phyloP scores from a whole-genome alignment of 2,888 invertebrate species.

The Cheilosia variabilis region DNA sequence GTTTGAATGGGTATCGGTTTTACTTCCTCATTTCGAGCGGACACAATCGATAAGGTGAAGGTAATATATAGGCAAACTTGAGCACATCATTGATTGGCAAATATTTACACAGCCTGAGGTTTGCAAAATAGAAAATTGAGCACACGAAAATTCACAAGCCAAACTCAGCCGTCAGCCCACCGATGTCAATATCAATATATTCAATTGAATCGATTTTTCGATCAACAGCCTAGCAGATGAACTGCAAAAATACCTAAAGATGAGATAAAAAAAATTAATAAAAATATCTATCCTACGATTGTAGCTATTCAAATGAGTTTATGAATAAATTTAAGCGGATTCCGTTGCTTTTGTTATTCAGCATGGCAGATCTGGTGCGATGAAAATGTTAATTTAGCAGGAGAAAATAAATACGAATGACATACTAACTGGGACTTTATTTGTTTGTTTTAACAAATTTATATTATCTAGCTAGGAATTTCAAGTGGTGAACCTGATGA shows the following conservation, averaged over 20 bases:
- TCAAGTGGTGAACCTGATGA: too few relatives aligned
- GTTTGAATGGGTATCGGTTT: background rate
- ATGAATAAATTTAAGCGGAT: background rate
- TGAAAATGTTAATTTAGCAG: background rate
- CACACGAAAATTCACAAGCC: background rate
- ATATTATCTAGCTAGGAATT: too few relatives aligned
- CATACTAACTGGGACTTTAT: too few relatives aligned
- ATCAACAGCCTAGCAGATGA: background rate
- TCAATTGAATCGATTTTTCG: background rate
- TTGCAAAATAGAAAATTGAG: background rate
- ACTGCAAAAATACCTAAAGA: background rate
- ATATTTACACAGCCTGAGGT: background rate
- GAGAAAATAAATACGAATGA: background rate
- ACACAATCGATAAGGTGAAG: background rate
- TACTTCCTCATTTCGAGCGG: background rate
- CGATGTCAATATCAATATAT: background rate
- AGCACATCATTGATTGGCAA: slow-evolving; percentile 1
- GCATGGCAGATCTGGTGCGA: background rate
- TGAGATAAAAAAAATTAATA: background rate
- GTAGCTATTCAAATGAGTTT: background rate
- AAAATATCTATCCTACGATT: too few relatives aligned
- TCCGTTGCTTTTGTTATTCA: background rate
- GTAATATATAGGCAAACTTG: background rate
- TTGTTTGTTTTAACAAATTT: background rate
- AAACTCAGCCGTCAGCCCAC: background rate